phyloP scores from a whole-genome alignment of 2,888 invertebrate species.

The Anticlea derivata region DNA sequence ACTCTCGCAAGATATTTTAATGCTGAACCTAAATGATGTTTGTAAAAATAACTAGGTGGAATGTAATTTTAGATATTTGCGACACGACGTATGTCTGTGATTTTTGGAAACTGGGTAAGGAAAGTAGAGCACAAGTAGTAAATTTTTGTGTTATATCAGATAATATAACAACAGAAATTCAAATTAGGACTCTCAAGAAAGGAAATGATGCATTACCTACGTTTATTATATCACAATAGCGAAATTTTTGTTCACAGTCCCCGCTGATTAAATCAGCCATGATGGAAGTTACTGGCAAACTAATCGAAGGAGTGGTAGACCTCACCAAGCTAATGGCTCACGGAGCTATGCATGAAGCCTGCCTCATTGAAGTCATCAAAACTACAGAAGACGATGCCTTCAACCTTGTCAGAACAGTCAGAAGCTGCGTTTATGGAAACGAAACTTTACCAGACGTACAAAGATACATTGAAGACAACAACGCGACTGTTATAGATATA shows the following conservation, averaged over 20 bases:
- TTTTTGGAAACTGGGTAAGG: slow-evolving; percentile 11
- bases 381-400: slow-evolving; percentile 70
- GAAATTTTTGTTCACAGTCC: slow-evolving; percentile 51
- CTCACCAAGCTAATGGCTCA: slow-evolving; percentile 75
- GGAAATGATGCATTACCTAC: too few relatives aligned
- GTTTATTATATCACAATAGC: background rate
- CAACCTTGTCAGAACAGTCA: slow-evolving; percentile 50
- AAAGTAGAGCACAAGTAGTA: slow-evolving; percentile 10
- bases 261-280: slow-evolving; percentile 69
- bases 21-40: slow-evolving; percentile 4
- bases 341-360: slow-evolving; percentile 80
- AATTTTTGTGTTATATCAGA: background rate
- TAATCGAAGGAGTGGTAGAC: slow-evolving; percentile 67
- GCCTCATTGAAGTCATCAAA: slow-evolving; percentile 74
- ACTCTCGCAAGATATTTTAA: slow-evolving; percentile 5
- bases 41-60: slow-evolving; percentile 8
- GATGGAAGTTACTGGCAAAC: slow-evolving; percentile 70
- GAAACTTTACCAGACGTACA: slow-evolving; percentile 42
- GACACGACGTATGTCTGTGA: background rate
- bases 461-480: slow-evolving; percentile 55
- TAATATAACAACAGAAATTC: too few relatives aligned
- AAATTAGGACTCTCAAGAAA: too few relatives aligned
- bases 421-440: slow-evolving; percentile 54
- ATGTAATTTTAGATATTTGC: slow-evolving; percentile 11
- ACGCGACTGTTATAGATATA: slow-evolving; percentile 66